These are phyloP conservation scores for Noctua comes DNA, from an alignment of 2,888 invertebrate species.

Conservation along the genomic window DNA sequence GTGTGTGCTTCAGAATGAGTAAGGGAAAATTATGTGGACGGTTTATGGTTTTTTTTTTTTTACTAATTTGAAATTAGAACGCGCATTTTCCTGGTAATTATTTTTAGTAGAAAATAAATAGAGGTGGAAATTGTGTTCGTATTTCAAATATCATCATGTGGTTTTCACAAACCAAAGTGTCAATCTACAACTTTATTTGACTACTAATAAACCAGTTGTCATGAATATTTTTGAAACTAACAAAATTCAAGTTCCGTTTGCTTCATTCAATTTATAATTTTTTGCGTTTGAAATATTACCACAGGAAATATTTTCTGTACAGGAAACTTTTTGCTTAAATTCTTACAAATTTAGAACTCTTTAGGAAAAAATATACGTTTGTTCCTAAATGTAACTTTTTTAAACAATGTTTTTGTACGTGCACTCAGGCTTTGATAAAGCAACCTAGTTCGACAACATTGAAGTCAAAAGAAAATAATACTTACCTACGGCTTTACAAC, in stretches of 20 bases:
- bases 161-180: not conserved
- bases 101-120: not conserved
- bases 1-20: conserved; percentile 32
- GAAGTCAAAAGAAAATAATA: conserved; percentile 14
- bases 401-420: conserved; percentile 46
- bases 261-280: not conserved
- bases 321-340: conserved; percentile 41
- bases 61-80: conserved; percentile 6
- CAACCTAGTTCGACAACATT: conserved; percentile 7
- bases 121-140: not conserved
- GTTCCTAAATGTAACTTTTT: conserved; percentile 24
- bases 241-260: not conserved
- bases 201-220: not conserved
- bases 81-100: conserved; percentile 1
- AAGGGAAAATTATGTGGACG: conserved; percentile 6
- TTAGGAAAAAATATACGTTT: conserved; percentile 36
- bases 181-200: not conserved
- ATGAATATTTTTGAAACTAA: not conserved
- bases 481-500: not conserved
- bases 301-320: conserved; percentile 17
- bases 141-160: not conserved
- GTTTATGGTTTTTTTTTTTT: conserved; percentile 22
- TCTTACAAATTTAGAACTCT: conserved; percentile 29
- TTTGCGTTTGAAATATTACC: conserved; percentile 34
- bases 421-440: conserved; percentile 26